These are phyloP conservation scores for Harpagifer antarcticus DNA, from an alignment of 2,797 vertebrate species.

Conservation along the genomic window DNA sequence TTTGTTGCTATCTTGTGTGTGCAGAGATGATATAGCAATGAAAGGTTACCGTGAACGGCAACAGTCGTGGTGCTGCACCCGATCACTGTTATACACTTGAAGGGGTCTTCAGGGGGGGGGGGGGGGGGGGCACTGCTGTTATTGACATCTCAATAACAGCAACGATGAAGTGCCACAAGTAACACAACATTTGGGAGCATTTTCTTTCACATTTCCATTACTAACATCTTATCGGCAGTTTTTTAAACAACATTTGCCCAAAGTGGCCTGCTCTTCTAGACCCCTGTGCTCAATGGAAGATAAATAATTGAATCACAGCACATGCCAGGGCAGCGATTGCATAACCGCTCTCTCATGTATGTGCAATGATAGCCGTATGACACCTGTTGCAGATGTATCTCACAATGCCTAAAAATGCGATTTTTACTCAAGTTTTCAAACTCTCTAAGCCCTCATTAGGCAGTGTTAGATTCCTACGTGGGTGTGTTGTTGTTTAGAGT, in stretches of 20 bases:
- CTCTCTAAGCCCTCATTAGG: conserved; percentile 29
- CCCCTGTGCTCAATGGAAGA: conserved; percentile 8
- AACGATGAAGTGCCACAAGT: too few relatives aligned
- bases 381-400: conserved; percentile 51
- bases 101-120: too few relatives aligned
- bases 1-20: conserved; percentile 13
- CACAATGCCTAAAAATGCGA: background rate
- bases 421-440: conserved; percentile 2
- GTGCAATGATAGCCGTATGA: background rate
- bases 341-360: conserved; percentile 23
- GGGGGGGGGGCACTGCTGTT: too few relatives aligned
- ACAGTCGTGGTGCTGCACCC: conserved; percentile 48
- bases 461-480: conserved; percentile 3
- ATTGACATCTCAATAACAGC: too few relatives aligned
- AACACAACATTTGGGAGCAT: too few relatives aligned
- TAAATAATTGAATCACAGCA: conserved; percentile 35
- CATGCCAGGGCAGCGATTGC: conserved; percentile 29
- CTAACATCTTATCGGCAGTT: too few relatives aligned
- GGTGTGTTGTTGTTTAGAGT: conserved; percentile 41
- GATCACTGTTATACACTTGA: background rate
- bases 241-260: too few relatives aligned
- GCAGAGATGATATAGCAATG: conserved; percentile 40
- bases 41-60: conserved; percentile 54
- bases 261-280: background rate
- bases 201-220: too few relatives aligned